phyloP scores from a whole-genome alignment of 2,113 vertebrate species.

The Myotis brandtii region DNA sequence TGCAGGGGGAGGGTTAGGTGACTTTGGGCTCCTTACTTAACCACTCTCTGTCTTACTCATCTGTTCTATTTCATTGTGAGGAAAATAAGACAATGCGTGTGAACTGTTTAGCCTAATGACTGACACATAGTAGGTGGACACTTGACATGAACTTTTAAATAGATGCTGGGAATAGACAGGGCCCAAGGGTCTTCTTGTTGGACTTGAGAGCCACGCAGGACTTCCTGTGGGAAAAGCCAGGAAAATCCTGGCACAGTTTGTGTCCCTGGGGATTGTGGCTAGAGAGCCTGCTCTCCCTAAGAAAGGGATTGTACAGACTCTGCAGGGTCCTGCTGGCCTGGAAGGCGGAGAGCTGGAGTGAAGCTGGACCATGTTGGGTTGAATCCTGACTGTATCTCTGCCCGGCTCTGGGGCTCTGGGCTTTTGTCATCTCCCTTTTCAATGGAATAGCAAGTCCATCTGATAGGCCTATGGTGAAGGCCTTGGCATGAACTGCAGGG shows the following conservation, averaged over 20 bases:
- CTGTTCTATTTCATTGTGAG: too few species aligned
- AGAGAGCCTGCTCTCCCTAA: not conserved
- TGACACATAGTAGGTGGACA: too few species aligned
- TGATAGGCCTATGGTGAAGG: not conserved
- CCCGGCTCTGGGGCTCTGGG: not conserved
- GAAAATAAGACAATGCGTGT: too few species aligned
- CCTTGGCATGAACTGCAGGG: not conserved
- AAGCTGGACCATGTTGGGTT: too few species aligned
- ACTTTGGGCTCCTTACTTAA: too few species aligned
- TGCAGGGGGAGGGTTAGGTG: too few species aligned
- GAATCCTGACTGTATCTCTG: not conserved
- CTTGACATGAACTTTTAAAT: too few species aligned
- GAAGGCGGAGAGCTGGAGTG: not conserved
- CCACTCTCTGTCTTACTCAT: too few species aligned
- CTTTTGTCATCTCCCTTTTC: not conserved
- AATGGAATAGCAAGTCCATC: accelerated
- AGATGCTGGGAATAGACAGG: too few species aligned
- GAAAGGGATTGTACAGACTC: not conserved
- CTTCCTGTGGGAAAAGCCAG: not conserved
- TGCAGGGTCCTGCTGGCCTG: too few species aligned
- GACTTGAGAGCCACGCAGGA: not conserved
- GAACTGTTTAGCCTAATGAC: too few species aligned
- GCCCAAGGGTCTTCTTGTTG: not conserved
- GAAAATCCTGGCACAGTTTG: accelerated
- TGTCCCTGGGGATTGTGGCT: not conserved